Evolutionary conservation across 2,113 vertebrate species (phyloP).

Genomic region (Acrocephalus kingi): DNA sequence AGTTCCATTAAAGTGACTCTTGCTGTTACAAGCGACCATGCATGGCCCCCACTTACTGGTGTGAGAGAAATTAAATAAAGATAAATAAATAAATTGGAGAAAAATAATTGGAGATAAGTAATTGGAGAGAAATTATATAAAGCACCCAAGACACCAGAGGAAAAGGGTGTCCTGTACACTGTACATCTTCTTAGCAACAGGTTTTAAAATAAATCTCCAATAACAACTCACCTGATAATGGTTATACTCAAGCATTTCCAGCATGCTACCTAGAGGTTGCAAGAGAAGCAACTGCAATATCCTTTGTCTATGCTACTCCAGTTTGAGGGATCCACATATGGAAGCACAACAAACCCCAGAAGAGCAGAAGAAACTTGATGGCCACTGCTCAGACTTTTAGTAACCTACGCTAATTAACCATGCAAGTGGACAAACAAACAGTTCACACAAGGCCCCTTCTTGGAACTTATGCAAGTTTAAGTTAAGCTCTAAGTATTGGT

Average conservation of each 20-base stretch:
- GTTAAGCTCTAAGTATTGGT: slow-evolving; percentile 80
- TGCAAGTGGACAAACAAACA: slow-evolving; percentile 81
- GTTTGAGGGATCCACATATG: slow-evolving; percentile 17
- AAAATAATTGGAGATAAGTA: no score
- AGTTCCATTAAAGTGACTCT: neutral
- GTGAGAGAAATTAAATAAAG: neutral
- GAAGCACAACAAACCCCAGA: slow-evolving; percentile 67
- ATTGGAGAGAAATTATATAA: neutral
- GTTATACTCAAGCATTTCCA: slow-evolving; percentile 98
- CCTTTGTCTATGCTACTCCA: slow-evolving; percentile 49
- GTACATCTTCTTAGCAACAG: neutral
- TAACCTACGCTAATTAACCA: slow-evolving; percentile 86
- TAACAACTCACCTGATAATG: slow-evolving; percentile 91
- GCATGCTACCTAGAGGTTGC: slow-evolving; percentile 75
- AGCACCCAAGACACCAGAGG: neutral
- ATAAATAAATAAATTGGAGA: no score
- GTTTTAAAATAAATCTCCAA: neutral
- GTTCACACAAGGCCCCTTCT: slow-evolving; percentile 80
- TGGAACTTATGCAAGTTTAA: slow-evolving; percentile 76
- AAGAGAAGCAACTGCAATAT: slow-evolving; percentile 11
- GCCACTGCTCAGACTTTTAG: slow-evolving; percentile 78
- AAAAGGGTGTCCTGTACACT: neutral
- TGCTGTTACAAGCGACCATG: neutral
- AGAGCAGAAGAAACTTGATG: slow-evolving; percentile 60
- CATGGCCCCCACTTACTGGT: neutral